phyloP scores from a whole-genome alignment of 2,888 invertebrate species.

The Scaptomyza caliginosa region DNA sequence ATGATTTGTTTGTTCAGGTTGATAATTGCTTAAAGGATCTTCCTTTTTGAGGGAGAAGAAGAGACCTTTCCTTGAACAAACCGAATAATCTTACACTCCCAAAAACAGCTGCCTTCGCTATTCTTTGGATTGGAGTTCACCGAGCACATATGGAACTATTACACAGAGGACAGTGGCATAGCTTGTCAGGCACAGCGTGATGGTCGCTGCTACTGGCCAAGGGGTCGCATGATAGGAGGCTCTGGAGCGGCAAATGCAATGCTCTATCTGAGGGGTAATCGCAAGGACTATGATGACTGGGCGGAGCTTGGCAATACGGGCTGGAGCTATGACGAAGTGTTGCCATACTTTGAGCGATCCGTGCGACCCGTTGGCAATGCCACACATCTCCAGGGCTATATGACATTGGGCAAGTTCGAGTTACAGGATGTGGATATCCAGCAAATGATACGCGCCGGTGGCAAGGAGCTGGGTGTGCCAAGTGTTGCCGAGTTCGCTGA shows the following conservation, averaged over 20 bases:
- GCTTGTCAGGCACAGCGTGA: slow-evolving; percentile 65
- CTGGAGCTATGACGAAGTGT: slow-evolving; percentile 90
- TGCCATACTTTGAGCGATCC: slow-evolving; percentile 92
- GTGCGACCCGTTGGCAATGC: slow-evolving; percentile 68
- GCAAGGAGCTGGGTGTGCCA: slow-evolving; percentile 84
- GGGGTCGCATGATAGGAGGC: slow-evolving; percentile 88
- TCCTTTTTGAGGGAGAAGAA: no score
- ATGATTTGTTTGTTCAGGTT: not conserved
- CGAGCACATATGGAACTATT: slow-evolving; percentile 74
- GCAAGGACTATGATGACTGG: slow-evolving; percentile 88
- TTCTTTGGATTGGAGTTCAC: slow-evolving; percentile 67
- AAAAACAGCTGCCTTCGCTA: slow-evolving; percentile 64
- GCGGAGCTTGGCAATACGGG: slow-evolving; percentile 86
- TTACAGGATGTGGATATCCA: slow-evolving; percentile 46
- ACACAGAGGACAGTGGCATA: slow-evolving; percentile 64
- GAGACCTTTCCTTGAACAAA: no score
- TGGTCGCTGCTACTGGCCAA: slow-evolving; percentile 85
- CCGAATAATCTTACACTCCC: not conserved
- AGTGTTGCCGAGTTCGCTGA: slow-evolving; percentile 81
- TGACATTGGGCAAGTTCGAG: slow-evolving; percentile 84
- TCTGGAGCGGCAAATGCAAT: slow-evolving; percentile 87
- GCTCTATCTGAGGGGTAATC: slow-evolving; percentile 88
- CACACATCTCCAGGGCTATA: slow-evolving; percentile 76
- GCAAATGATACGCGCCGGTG: slow-evolving; percentile 83
- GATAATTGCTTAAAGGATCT: no score